These are phyloP conservation scores for Tenualosa ilisha DNA, from an alignment of 2,797 vertebrate species.

Conservation along the genomic window DNA sequence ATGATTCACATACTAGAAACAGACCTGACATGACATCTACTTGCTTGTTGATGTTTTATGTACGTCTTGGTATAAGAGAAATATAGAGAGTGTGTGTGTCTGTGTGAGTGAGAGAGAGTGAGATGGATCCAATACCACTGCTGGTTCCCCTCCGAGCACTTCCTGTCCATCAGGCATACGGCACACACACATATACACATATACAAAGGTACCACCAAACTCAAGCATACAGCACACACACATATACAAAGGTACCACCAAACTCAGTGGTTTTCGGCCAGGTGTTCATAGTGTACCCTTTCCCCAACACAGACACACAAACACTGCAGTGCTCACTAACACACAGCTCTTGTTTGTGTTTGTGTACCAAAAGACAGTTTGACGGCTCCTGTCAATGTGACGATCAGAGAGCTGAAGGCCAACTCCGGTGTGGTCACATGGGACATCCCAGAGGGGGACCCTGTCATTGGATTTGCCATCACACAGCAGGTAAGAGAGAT, in stretches of 20 bases:
- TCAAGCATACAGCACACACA: not conserved
- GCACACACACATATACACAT: not conserved
- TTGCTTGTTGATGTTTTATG: not conserved
- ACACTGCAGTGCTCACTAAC: not conserved
- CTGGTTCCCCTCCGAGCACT: not conserved
- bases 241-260: not conserved
- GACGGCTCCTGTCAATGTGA: slow-evolving; percentile 91
- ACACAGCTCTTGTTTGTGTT: not conserved
- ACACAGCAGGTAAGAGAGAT: slow-evolving; percentile 86
- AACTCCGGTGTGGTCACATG: slow-evolving; percentile 93
- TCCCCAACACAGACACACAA: not conserved
- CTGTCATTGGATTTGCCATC: slow-evolving; percentile 94
- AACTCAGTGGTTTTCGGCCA: no score
- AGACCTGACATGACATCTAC: not conserved
- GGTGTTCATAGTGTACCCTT: no score
- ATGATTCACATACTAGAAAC: not conserved
- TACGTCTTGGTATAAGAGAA: not conserved
- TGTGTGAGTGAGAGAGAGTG: slow-evolving; percentile 15
- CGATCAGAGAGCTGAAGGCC: slow-evolving; percentile 88
- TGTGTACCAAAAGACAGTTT: slow-evolving; percentile 79
- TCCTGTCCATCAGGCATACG: not conserved
- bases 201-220: not conserved
- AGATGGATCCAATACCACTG: not conserved
- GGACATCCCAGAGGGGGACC: slow-evolving; percentile 91
- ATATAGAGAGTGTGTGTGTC: not conserved